These are phyloP conservation scores for Pteria penguin DNA, from an alignment of 2,888 invertebrate genomes.

Conservation along the genomic window DNA sequence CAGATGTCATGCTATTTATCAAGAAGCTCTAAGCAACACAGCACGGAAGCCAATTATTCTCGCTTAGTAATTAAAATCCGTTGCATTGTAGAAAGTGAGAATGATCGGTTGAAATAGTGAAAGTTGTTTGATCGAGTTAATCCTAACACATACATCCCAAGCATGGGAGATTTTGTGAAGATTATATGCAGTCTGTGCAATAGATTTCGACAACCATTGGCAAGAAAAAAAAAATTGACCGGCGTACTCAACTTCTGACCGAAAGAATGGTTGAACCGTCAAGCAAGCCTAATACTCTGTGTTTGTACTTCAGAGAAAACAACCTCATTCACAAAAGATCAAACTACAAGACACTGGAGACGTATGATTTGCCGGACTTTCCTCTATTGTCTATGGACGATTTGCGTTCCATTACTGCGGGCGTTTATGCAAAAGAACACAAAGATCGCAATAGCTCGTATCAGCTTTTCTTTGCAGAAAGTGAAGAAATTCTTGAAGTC, in stretches of 20 bases:
- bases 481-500: neutral
- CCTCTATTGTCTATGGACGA: neutral
- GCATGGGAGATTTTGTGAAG: slow-evolving; percentile 11
- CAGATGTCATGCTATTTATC: slow-evolving; percentile 26
- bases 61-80: slow-evolving; percentile 35
- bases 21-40: slow-evolving; percentile 30
- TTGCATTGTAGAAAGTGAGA: slow-evolving; percentile 35
- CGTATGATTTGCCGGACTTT: neutral
- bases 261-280: neutral
- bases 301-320: neutral
- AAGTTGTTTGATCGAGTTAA: slow-evolving; percentile 12
- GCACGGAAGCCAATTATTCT: slow-evolving; percentile 22
- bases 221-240: neutral
- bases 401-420: slow-evolving; percentile 6
- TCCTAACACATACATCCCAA: slow-evolving; percentile 3
- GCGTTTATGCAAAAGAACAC: neutral
- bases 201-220: neutral
- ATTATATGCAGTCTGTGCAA: slow-evolving; percentile 13
- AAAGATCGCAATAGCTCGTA: neutral
- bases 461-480: neutral
- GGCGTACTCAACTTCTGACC: neutral
- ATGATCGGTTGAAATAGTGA: slow-evolving; percentile 26
- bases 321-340: neutral
- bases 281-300: neutral
- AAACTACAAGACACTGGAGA: neutral